These are phyloP conservation scores for Dermolepida albohirtum DNA, from an alignment of 2,888 invertebrate species.

Conservation along the genomic window DNA sequence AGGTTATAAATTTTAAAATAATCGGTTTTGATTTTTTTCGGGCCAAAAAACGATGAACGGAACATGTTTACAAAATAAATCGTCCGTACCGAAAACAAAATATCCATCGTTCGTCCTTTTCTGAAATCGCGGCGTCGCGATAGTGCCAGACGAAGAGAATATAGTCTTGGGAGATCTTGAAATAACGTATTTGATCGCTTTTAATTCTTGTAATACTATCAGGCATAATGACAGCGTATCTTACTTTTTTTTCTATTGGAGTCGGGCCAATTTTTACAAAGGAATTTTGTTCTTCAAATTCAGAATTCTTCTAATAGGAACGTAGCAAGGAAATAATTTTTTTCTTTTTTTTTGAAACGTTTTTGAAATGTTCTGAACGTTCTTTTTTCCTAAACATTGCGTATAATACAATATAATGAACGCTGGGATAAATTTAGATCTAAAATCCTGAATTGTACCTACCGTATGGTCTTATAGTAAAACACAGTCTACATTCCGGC, in stretches of 20 bases:
- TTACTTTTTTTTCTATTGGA: constrained; percentile 23
- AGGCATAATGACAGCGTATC: constrained; percentile 36
- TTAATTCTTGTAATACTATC: constrained; percentile 37
- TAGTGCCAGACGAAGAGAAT: constrained; percentile 13
- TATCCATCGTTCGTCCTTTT: constrained; percentile 10
- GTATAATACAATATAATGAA: too few species aligned
- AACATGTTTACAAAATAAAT: constrained; percentile 39
- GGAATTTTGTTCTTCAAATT: constrained; percentile 25
- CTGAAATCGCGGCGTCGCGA: background rate
- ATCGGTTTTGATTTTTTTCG: constrained; percentile 34
- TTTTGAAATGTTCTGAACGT: too few species aligned
- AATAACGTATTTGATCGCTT: constrained; percentile 30
- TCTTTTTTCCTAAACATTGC: too few species aligned
- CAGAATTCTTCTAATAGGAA: background rate
- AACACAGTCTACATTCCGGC: too few species aligned
- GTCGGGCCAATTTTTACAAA: constrained; percentile 34
- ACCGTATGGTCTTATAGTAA: too few species aligned
- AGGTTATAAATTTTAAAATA: constrained; percentile 32
- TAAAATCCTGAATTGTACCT: too few species aligned
- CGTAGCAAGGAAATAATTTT: constrained; percentile 21
- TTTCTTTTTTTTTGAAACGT: background rate
- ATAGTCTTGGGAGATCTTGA: constrained; percentile 2
- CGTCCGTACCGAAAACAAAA: constrained; percentile 34
- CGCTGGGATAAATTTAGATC: too few species aligned
- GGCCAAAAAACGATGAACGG: background rate